A percentile compares a stretch with the other conserved stretches of the same genome.
phyloP scores from a whole-genome alignment of 2,113 vertebrate genomes.

The Collichthys lucidus region DNA sequence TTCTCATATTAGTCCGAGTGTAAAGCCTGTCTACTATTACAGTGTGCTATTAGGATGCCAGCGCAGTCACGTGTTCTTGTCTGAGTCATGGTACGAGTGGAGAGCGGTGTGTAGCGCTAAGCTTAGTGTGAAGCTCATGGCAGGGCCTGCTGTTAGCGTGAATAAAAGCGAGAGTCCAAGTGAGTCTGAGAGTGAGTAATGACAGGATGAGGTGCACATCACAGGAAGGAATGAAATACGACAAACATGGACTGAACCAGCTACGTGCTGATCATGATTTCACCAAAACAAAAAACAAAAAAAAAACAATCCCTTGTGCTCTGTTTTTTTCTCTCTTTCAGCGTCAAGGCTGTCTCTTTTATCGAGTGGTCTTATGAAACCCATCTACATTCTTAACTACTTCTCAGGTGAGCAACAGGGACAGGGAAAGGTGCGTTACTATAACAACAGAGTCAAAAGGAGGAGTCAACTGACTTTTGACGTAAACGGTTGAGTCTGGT shows the following conservation, averaged over 20 bases:
- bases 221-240: not conserved
- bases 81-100: constrained; percentile 23
- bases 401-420: constrained; percentile 62
- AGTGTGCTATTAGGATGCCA: constrained; percentile 1
- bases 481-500: constrained; percentile 29
- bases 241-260: not conserved
- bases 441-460: constrained; percentile 74
- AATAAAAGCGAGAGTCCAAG: constrained; percentile 34
- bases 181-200: constrained; percentile 1
- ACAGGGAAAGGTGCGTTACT: constrained; percentile 65
- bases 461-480: constrained; percentile 64
- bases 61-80: not conserved
- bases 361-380: constrained; percentile 69
- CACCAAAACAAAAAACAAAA: constrained; percentile 6
- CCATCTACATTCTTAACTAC: constrained; percentile 70
- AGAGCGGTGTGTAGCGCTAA: constrained; percentile 3
- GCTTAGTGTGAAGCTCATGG: constrained; percentile 23
- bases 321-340: constrained; percentile 29
- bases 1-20: constrained; percentile 17
- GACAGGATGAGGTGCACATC: not conserved
- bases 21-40: not conserved
- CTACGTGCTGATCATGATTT: not conserved
- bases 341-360: constrained; percentile 64
- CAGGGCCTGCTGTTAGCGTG: constrained; percentile 33
- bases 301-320: constrained; percentile 20